Percentiles rank a stretch among this genome's conserved stretches.
Evolutionary conservation across 2,888 invertebrate genomes (phyloP).

Genomic region (Periphyllus acericola): DNA sequence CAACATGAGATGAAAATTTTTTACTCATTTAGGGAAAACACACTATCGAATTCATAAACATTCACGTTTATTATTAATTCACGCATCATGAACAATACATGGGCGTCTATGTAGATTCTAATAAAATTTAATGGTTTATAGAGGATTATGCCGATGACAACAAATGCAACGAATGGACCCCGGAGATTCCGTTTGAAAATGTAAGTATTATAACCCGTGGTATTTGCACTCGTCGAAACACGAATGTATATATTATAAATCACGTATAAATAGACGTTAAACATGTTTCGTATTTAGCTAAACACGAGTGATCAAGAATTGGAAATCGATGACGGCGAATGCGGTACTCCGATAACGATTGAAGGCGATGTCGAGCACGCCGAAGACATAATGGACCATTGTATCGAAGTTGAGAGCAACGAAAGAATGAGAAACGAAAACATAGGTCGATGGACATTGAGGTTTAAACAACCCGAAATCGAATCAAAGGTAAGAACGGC

Average conservation of each 20-base stretch:
- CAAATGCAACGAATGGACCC: conserved; percentile 77
- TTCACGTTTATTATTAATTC: conserved; percentile 68
- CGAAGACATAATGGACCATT: conserved; percentile 84
- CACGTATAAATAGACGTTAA: not conserved
- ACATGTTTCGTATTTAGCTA: conserved; percentile 65
- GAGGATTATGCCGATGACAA: conserved; percentile 52
- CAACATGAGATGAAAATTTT: too few relatives aligned
- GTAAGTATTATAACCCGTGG: conserved; percentile 69
- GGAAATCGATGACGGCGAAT: conserved; percentile 66
- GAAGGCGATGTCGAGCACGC: conserved; percentile 69
- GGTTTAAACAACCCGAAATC: conserved; percentile 83
- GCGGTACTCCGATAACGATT: conserved; percentile 64
- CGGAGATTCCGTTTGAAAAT: conserved; percentile 92
- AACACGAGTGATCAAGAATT: conserved; percentile 66
- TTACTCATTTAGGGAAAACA: too few relatives aligned
- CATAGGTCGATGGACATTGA: conserved; percentile 86
- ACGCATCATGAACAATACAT: conserved; percentile 68
- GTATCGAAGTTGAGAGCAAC: conserved; percentile 89
- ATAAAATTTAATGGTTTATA: not conserved
- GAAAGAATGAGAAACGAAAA: conserved; percentile 87
- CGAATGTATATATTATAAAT: not conserved
- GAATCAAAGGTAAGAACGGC: conserved; percentile 76
- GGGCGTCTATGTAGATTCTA: conserved; percentile 70
- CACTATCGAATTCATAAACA: too few relatives aligned
- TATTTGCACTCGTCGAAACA: not conserved